Evolutionary conservation across 1,140 invertebrate genomes (phyloP).

Genomic region (Zophobas atratus): DNA sequence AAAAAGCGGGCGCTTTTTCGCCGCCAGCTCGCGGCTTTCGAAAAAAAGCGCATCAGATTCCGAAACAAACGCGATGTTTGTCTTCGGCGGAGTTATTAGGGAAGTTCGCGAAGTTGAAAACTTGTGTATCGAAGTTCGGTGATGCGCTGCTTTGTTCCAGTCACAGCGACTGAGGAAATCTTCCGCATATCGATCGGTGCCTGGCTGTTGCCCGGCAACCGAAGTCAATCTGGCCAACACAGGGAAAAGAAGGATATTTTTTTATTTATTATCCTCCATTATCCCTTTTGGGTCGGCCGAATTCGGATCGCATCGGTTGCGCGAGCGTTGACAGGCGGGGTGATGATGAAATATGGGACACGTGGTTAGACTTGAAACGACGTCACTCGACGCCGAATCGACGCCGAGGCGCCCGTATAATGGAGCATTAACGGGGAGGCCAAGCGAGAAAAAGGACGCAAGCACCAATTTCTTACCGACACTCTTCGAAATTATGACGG

Average conservation of each 20-base stretch:
- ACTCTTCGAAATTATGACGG: constrained; percentile 49
- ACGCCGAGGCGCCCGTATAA: constrained; percentile 63
- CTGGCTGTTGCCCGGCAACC: constrained; percentile 65
- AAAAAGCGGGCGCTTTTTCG: neutral
- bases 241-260: constrained; percentile 66
- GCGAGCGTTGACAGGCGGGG: constrained; percentile 63
- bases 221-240: constrained; percentile 67
- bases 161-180: constrained; percentile 64
- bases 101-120: constrained; percentile 37
- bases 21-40: neutral
- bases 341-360: constrained; percentile 79
- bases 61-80: neutral
- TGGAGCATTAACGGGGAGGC: constrained; percentile 56
- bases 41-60: neutral
- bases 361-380: constrained; percentile 79
- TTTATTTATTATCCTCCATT: constrained; percentile 68
- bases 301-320: constrained; percentile 56
- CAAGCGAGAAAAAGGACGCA: constrained; percentile 49
- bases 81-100: constrained; percentile 1
- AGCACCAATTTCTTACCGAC: constrained; percentile 49
- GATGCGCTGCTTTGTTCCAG: constrained; percentile 64
- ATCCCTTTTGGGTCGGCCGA: constrained; percentile 61
- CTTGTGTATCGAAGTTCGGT: constrained; percentile 49
- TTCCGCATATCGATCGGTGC: constrained; percentile 66
- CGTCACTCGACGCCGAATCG: constrained; percentile 70